Evolutionary conservation across 2,888 invertebrate species (phyloP), one percentile per base, ranked within the genome.

Genomic region (Zhuqinia jingwanae): DNA sequence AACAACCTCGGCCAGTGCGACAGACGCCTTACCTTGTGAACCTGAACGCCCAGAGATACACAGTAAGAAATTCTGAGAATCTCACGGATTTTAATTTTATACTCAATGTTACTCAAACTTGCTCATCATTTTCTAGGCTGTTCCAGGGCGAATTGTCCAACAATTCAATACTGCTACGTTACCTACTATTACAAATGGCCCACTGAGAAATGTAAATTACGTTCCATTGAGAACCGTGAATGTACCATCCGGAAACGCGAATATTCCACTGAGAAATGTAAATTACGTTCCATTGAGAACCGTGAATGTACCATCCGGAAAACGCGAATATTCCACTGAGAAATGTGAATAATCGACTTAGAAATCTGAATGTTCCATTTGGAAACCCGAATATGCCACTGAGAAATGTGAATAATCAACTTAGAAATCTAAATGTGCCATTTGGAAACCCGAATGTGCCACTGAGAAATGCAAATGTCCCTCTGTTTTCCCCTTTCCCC

Each of bases 141-240:
- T 73, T 8, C 73, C 73, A 5, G 70, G 70, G 2, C 42, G 22
- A 1, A 15, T 70, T 25, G 47, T 70, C 47, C 70, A 45, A 47
- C 45, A 70, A 22, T 22, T 22, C 6, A 70, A 47, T 25, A 17
- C 22, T 2, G 47, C 70, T 11, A 22, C 70, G 10, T 6, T 13
- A 0, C 42, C 17, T 11, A 11, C 17, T 15, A n/a, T 53, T 8
- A 2, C 47, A 47, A 65, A 15, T 5, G n/a, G 5, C 2, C 63
- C 63, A 1, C 17, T 36, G 1, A n/a, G 36, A 5, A 36, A n/a
- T 36, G 17, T n/a, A 3, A 15, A 22, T 3, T n/a, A n/a, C n/a
- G 5, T 22, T 36, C 63, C 63, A 17, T 10, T 65, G 6, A n/a
- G 36, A 5, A 36, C 2, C n/a, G 5, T 8, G 8, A 36, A 36